Conservation (phyloP, 2,113 vertebrate genomes). For the Triplophysa rosa region DNA sequence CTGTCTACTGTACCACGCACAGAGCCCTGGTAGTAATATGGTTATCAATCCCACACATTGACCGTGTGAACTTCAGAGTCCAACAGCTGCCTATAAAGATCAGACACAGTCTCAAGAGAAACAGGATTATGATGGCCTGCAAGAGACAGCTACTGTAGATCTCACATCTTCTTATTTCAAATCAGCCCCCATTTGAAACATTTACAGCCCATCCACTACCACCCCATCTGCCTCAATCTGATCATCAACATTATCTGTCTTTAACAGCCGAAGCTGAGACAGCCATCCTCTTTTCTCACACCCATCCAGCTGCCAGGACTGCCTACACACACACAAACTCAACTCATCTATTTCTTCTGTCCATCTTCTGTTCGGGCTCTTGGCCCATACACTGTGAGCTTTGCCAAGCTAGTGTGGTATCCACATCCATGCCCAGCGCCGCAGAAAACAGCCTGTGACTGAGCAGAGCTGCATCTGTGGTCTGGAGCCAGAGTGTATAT, state of each 20-base stretch:
- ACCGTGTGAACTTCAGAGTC: background rate
- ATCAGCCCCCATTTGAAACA: background rate
- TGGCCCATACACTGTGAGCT: constrained; percentile 39
- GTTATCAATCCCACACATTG: background rate
- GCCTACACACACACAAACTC: background rate
- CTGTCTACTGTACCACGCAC: too few relatives aligned
- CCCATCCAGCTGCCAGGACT: background rate
- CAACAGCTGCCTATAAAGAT: background rate
- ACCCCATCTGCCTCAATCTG: background rate
- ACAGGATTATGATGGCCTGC: background rate
- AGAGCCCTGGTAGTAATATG: too few relatives aligned
- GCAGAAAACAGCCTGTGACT: background rate
- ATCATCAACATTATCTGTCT: constrained; percentile 51
- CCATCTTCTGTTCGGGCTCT: constrained; percentile 12
- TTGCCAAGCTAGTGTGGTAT: constrained; percentile 47
- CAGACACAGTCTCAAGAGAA: background rate
- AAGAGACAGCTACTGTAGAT: background rate
- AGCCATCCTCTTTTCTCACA: constrained; percentile 2
- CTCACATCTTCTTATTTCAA: background rate
- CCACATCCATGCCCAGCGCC: constrained; percentile 42
- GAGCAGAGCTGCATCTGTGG: background rate
- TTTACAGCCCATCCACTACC: background rate
- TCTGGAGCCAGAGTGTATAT: constrained; percentile 50
- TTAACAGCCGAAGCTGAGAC: constrained; percentile 54
- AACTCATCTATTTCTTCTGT: background rate